These are phyloP conservation scores for Hypotaenidia okinawae DNA, from an alignment of 2,797 vertebrate species.

Conservation along the genomic window DNA sequence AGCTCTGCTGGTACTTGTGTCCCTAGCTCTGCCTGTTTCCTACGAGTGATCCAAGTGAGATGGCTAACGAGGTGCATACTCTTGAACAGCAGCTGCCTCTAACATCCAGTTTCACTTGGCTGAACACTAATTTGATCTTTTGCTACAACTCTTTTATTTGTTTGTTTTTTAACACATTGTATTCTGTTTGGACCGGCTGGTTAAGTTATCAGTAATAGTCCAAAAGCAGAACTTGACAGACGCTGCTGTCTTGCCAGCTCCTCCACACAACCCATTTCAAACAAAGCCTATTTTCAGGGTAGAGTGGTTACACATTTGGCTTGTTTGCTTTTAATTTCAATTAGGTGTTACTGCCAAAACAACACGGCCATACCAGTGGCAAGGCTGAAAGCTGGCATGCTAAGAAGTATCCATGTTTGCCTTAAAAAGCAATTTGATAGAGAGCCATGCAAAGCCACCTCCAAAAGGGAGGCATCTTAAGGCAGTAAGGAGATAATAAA, in stretches of 20 bases:
- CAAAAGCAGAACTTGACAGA: background rate
- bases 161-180: background rate
- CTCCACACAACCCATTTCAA: background rate
- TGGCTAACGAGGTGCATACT: background rate
- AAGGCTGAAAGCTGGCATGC: background rate
- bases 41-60: background rate
- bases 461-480: background rate
- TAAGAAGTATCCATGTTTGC: background rate
- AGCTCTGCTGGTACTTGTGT: background rate
- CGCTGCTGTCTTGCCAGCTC: background rate
- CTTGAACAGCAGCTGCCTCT: background rate
- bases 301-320: background rate
- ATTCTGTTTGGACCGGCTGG: background rate
- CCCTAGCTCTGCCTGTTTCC: background rate
- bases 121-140: background rate
- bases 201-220: background rate
- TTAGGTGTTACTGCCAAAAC: background rate
- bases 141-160: background rate
- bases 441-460: background rate
- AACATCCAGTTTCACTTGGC: background rate
- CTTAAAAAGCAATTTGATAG: background rate
- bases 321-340: conserved; percentile 2
- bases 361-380: background rate
- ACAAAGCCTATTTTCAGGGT: background rate
- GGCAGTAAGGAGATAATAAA: background rate